Evolutionary conservation across 2,888 invertebrate genomes (phyloP).

Genomic region (Eupithecia insigniata): DNA sequence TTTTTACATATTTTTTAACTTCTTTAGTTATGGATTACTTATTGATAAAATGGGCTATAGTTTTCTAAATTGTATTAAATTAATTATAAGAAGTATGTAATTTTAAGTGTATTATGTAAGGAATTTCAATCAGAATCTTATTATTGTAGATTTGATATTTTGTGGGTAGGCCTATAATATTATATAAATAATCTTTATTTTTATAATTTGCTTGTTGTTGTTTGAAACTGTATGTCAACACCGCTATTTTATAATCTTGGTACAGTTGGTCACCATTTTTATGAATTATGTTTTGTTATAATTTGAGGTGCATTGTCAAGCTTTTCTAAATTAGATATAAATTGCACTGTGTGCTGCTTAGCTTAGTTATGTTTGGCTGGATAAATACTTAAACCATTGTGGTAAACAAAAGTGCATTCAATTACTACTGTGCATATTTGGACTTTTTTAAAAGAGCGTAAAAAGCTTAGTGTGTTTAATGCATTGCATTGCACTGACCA

Average conservation of each 20-base stretch:
- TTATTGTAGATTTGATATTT: constrained; percentile 43
- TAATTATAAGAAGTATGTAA: constrained; percentile 32
- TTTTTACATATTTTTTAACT: constrained; percentile 37
- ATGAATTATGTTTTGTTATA: constrained; percentile 21
- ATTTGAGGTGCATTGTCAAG: constrained; percentile 40
- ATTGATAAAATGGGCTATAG: constrained; percentile 41
- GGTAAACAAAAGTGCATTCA: not conserved
- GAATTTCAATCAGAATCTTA: constrained; percentile 41
- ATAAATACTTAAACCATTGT: constrained; percentile 22
- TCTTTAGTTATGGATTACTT: constrained; percentile 17
- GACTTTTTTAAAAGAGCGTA: no score
- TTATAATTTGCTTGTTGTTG: constrained; percentile 30
- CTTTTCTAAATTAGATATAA: constrained; percentile 32
- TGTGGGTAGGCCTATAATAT: constrained; percentile 34
- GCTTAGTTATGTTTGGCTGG: constrained; percentile 19
- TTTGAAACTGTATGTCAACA: constrained; percentile 27
- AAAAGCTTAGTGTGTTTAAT: not conserved
- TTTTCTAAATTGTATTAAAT: constrained; percentile 38
- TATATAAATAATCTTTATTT: constrained; percentile 19
- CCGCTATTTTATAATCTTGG: constrained; percentile 25
- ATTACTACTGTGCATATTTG: not conserved
- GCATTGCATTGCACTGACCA: not conserved
- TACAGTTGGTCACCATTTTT: constrained; percentile 25
- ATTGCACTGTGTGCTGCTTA: constrained; percentile 38
- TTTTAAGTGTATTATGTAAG: constrained; percentile 29